Percentiles rank a stretch among this genome's conserved stretches.
These are phyloP conservation scores for Atractosteus spatula DNA, from an alignment of 2,113 vertebrate species.

Conservation along the genomic window DNA sequence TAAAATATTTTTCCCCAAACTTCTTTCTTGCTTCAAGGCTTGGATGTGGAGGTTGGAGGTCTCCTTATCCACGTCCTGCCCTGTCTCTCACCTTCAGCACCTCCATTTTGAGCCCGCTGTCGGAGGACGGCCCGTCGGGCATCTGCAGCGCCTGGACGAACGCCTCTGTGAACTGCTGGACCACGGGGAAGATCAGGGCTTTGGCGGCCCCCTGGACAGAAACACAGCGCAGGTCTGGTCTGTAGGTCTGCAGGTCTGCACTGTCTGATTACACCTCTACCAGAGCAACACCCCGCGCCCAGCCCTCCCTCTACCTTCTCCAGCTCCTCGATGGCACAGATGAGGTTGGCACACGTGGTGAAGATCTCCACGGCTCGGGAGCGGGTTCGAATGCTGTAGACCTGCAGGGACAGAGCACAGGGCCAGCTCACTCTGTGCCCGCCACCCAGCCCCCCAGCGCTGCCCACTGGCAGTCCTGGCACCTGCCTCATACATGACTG, in stretches of 20 bases:
- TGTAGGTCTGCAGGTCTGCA: no score
- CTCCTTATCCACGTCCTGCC: no score
- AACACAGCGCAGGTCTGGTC: constrained; percentile 2
- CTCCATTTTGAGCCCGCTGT: constrained; percentile 97
- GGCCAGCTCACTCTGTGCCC: not conserved
- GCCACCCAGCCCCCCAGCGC: not conserved
- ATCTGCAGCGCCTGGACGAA: constrained; percentile 95
- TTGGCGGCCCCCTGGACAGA: constrained; percentile 86
- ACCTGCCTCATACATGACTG: not conserved
- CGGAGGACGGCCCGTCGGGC: constrained; percentile 89
- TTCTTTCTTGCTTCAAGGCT: no score
- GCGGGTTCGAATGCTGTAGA: constrained; percentile 93
- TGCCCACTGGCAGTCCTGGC: no score
- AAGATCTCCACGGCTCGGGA: constrained; percentile 96
- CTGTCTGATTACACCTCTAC: not conserved
- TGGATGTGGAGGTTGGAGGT: no score
- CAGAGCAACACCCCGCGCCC: not conserved
- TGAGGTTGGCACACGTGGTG: constrained; percentile 96
- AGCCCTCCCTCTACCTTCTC: constrained; percentile 76
- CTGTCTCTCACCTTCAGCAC: constrained; percentile 81
- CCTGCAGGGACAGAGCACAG: constrained; percentile 51
- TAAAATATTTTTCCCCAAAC: no score
- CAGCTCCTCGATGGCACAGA: constrained; percentile 95
- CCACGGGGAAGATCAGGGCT: constrained; percentile 91
- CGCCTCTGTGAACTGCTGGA: constrained; percentile 96